Conservation (phyloP, 2,797 vertebrate species). For the Enteromius radiatus region DNA sequence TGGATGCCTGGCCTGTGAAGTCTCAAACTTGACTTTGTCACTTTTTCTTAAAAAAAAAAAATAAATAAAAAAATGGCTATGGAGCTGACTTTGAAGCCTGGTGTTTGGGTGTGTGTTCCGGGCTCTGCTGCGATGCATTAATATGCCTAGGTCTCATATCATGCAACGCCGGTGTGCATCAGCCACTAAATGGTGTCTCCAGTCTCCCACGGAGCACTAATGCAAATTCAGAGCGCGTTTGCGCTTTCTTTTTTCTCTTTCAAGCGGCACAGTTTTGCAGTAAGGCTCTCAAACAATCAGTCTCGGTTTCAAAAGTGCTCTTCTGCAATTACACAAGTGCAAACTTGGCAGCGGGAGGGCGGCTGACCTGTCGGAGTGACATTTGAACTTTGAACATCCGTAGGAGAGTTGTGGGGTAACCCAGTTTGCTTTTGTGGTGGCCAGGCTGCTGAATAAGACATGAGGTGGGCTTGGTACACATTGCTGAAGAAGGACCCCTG, state of each 20-base stretch:
- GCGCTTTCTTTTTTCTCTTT: background rate
- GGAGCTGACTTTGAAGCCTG: background rate
- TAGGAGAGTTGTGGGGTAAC: conserved; percentile 50
- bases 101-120: background rate
- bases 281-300: conserved; percentile 6
- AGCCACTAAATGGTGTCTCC: background rate
- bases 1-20: conserved; percentile 28
- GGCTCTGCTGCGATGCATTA: background rate
- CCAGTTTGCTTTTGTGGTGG: conserved; percentile 58
- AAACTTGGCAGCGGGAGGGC: conserved; percentile 19
- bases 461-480: conserved; percentile 56
- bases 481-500: conserved; percentile 54
- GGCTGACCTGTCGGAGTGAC: conserved; percentile 52
- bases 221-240: background rate
- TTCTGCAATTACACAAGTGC: conserved; percentile 18
- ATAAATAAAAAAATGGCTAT: background rate
- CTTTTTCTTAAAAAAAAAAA: conserved; percentile 14
- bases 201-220: background rate
- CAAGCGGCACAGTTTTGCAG: background rate
- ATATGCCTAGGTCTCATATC: conserved; percentile 1
- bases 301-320: background rate
- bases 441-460: conserved; percentile 65
- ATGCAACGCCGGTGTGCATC: background rate
- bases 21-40: conserved; percentile 22
- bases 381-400: conserved; percentile 62